Percentiles rank a stretch among this genome's conserved stretches.
These are phyloP conservation scores for Gobius niger DNA, from an alignment of 2,113 vertebrate genomes.

Conservation along the genomic window DNA sequence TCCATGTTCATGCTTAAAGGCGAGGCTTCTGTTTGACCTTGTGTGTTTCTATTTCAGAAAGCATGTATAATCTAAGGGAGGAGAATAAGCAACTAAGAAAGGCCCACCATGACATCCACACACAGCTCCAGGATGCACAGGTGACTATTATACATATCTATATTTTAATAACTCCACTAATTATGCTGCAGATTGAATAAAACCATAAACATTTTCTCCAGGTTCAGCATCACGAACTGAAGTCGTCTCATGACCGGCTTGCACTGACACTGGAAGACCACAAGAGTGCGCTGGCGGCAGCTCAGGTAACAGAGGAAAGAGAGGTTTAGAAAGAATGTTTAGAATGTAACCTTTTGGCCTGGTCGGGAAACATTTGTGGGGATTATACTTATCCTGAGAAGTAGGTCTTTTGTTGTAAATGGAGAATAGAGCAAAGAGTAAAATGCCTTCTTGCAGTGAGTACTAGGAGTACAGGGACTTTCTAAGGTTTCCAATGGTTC, in stretches of 20 bases:
- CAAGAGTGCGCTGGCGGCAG: slow-evolving; percentile 95
- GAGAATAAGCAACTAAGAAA: slow-evolving; percentile 95
- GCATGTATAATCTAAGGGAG: slow-evolving; percentile 86
- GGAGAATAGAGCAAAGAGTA: not conserved
- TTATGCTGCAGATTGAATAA: not conserved
- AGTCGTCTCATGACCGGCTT: slow-evolving; percentile 87
- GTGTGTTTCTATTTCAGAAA: slow-evolving; percentile 73
- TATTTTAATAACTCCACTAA: not conserved
- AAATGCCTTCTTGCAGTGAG: not conserved
- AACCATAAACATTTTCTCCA: not conserved
- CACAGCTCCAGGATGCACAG: slow-evolving; percentile 92
- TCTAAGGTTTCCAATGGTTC: too few relatives aligned
- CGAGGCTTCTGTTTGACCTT: not conserved
- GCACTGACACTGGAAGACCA: slow-evolving; percentile 95
- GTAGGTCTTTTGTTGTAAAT: not conserved
- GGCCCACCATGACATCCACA: slow-evolving; percentile 92
- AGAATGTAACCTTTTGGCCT: slow-evolving; percentile 17
- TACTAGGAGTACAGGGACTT: too few relatives aligned
- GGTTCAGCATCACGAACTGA: slow-evolving; percentile 88
- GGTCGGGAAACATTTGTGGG: slow-evolving; percentile 1
- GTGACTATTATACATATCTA: slow-evolving; percentile 64
- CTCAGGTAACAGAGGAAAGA: slow-evolving; percentile 83
- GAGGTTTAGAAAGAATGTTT: slow-evolving; percentile 19
- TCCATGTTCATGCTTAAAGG: not conserved
- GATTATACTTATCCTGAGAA: not conserved